Base-by-base conservation (phyloP, 2,113 vertebrate species). In the Pimephales promelas region DNA sequence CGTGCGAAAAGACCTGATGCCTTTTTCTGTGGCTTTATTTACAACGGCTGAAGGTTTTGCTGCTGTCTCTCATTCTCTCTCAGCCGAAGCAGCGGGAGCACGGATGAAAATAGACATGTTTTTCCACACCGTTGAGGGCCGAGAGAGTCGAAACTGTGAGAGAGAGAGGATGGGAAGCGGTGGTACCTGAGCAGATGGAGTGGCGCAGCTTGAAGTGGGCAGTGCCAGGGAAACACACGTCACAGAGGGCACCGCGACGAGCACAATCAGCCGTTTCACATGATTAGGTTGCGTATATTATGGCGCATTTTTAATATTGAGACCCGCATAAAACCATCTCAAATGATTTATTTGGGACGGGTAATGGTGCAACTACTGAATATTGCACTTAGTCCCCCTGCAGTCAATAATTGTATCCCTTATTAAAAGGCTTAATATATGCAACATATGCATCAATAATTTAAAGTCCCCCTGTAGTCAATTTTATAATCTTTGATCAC, bases 131-230 rank as follows among this genome's bases (percentile, higher is more conserved):
- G 18, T 22, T 7, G 52, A 54, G 52, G 52, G 6, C 18, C 8
- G 79, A 49, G 83, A 34, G 75, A 56, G 75, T 28, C 47, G 45
- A 45, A 77, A 28, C 57, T 26, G n/a, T 77, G 34, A n/a, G 59
- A n/a, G 59, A n/a, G 59, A 75, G 11, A 57, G 54, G 68, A 74
- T 4, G 45, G 68, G 68, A 47, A 16, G 2, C 36, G 24, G 52
- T 72, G 73, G 22, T 73, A 87, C 83, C 86, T 92, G 89, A 92
- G 91, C 93, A 93, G 92, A 93, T 93, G 92, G 93, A 82, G 16
- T 11, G 49, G 87, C 88, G 14, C 89, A 81, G 88, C 49, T 64
- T 85, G 89, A 82, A n/a, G 6, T 70, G 82, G 87, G 88, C 87
- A 82, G 85, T 85, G 87, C 84, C 87, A 89, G 89, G 89, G 92